Evolutionary conservation across 2,113 vertebrate genomes (phyloP).

Genomic region (Pristiophorus japonicus): DNA sequence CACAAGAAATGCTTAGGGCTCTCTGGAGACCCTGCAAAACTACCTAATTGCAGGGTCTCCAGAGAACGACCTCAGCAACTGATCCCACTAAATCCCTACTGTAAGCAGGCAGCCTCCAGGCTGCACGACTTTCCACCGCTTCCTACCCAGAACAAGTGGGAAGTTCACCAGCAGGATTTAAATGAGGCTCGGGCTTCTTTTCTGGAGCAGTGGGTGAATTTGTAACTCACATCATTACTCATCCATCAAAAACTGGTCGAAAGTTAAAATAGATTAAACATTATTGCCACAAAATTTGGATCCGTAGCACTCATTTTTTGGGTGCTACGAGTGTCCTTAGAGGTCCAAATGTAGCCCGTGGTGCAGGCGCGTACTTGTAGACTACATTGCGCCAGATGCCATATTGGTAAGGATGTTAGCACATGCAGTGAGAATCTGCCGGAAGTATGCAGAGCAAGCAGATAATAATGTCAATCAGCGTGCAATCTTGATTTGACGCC

Average conservation of each 20-base stretch:
- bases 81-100: background rate
- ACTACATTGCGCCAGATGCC: background rate
- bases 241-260: background rate
- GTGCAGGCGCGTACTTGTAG: background rate
- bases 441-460: background rate
- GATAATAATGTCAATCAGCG: background rate
- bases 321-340: too few relatives aligned
- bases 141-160: background rate
- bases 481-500: background rate
- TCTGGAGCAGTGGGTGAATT: background rate
- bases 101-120: background rate
- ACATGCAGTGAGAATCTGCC: background rate
- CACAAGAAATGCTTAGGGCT: background rate
- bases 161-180: background rate
- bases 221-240: background rate
- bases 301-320: too few relatives aligned
- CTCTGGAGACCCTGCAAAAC: background rate
- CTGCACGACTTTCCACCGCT: background rate
- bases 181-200: background rate
- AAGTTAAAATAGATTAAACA: background rate
- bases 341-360: too few relatives aligned
- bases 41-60: background rate
- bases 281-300: too few relatives aligned
- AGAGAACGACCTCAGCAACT: background rate
- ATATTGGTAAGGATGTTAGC: background rate